A percentile compares a stretch with the other conserved stretches of the same genome.
These are phyloP conservation scores for Thalassophryne amazonica DNA, from an alignment of 2,797 vertebrate species.

Conservation along the genomic window DNA sequence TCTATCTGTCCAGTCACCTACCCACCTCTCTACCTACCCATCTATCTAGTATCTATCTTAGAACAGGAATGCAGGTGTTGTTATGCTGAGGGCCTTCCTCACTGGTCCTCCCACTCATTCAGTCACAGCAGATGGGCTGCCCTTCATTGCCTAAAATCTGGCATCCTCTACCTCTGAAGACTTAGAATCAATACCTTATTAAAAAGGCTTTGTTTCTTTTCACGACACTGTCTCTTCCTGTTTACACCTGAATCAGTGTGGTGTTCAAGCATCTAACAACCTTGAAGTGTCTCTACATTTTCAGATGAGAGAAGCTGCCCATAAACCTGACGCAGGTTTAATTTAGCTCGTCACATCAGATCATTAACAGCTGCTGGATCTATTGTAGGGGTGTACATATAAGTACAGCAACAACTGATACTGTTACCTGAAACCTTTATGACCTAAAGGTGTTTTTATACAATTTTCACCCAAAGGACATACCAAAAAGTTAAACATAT, in stretches of 20 bases:
- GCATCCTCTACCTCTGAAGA: constrained; percentile 54
- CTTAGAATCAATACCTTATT: constrained; percentile 68
- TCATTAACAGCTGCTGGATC: constrained; percentile 12
- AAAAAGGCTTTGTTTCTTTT: constrained; percentile 47
- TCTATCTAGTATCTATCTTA: background rate
- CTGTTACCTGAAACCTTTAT: too few species aligned
- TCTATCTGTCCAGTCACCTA: too few species aligned
- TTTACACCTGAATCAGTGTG: constrained; percentile 26
- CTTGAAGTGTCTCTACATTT: constrained; percentile 36
- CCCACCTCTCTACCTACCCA: background rate
- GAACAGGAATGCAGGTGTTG: constrained; percentile 32
- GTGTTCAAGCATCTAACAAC: constrained; percentile 34
- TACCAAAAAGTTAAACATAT: too few species aligned
- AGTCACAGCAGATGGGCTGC: constrained; percentile 62
- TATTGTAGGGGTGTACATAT: too few species aligned
- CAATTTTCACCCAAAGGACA: too few species aligned
- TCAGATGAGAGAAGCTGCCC: background rate
- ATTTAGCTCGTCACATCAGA: constrained; percentile 25
- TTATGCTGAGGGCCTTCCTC: constrained; percentile 31
- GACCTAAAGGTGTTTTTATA: too few species aligned
- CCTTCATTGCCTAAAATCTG: constrained; percentile 55
- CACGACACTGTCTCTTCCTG: constrained; percentile 8
- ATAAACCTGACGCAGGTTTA: background rate
- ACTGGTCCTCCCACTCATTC: constrained; percentile 40
- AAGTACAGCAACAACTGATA: too few species aligned